phyloP scores from a whole-genome alignment of 2,113 vertebrate genomes.

The Gadus macrocephalus region DNA sequence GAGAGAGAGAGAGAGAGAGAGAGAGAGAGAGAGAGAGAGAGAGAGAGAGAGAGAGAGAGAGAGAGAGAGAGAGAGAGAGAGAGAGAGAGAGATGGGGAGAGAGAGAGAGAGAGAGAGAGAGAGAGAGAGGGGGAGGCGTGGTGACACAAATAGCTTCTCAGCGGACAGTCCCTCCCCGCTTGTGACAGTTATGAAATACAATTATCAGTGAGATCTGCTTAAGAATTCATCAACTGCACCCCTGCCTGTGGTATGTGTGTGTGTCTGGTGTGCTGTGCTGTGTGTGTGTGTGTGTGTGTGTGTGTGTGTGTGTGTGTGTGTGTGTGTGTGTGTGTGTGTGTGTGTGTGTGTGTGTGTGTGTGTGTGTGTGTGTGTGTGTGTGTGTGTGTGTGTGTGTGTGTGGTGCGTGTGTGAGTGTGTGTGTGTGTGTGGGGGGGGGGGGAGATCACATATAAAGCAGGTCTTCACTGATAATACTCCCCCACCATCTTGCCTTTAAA shows the following conservation, averaged over 20 bases:
- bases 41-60: not conserved
- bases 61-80: conserved; percentile 16
- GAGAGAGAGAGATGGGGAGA: conserved; percentile 28
- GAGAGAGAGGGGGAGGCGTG: conserved; percentile 46
- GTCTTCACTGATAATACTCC: conserved; percentile 67
- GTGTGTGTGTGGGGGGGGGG: no score
- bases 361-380: no score
- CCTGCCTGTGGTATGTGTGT: conserved; percentile 61
- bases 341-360: no score
- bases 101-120: conserved; percentile 14
- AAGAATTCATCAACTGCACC: conserved; percentile 89
- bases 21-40: no score
- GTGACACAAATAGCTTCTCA: conserved; percentile 85
- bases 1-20: conserved; percentile 7
- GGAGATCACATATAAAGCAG: conserved; percentile 52
- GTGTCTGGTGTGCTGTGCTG: no score
- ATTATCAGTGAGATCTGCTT: conserved; percentile 98
- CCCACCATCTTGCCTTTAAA: conserved; percentile 57
- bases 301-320: no score
- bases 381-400: no score
- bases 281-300: no score
- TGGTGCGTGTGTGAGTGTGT: no score
- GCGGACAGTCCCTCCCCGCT: conserved; percentile 81
- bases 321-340: no score
- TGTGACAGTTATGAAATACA: conserved; percentile 96